Percentiles rank a stretch among this genome's conserved stretches.
phyloP scores from a whole-genome alignment of 2,888 invertebrate species.

The Creontiades dilutus region DNA sequence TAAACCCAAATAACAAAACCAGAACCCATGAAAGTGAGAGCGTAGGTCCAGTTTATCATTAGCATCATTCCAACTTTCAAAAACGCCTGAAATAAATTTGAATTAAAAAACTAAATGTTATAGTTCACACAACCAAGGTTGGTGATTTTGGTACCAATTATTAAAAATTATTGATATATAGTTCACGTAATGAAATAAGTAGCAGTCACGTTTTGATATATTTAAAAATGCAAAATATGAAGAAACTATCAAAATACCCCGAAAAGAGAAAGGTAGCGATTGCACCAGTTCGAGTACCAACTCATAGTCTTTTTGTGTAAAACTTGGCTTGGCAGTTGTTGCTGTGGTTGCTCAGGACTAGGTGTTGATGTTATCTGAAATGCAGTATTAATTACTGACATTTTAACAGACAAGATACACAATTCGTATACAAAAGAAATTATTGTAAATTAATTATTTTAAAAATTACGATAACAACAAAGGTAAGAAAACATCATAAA shows the following conservation, averaged over 20 bases:
- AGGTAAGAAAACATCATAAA: no score
- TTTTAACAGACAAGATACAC: not conserved
- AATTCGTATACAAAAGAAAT: no score
- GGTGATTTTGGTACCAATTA: no score
- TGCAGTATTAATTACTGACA: not conserved
- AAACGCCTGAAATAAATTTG: slow-evolving; percentile 83
- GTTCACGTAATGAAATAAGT: not conserved
- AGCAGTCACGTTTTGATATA: not conserved
- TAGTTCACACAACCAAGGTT: no score
- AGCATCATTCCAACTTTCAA: slow-evolving; percentile 94
- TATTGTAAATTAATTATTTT: no score
- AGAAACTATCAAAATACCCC: slow-evolving; percentile 84
- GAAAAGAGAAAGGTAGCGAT: slow-evolving; percentile 94
- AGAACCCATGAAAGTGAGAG: slow-evolving; percentile 88
- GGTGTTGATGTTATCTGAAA: slow-evolving; percentile 70
- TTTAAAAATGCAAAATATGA: no score
- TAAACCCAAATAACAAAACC: slow-evolving; percentile 94
- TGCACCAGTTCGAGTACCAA: slow-evolving; percentile 96
- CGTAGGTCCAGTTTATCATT: slow-evolving; percentile 95
- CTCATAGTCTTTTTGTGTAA: slow-evolving; percentile 93
- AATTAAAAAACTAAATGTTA: no score
- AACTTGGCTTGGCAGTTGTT: slow-evolving; percentile 69
- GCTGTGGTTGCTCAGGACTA: slow-evolving; percentile 71
- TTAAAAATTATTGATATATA: no score
- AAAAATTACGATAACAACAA: no score